Evolutionary conservation across 2,113 vertebrate genomes (phyloP).

Genomic region (Colaptes auratus): DNA sequence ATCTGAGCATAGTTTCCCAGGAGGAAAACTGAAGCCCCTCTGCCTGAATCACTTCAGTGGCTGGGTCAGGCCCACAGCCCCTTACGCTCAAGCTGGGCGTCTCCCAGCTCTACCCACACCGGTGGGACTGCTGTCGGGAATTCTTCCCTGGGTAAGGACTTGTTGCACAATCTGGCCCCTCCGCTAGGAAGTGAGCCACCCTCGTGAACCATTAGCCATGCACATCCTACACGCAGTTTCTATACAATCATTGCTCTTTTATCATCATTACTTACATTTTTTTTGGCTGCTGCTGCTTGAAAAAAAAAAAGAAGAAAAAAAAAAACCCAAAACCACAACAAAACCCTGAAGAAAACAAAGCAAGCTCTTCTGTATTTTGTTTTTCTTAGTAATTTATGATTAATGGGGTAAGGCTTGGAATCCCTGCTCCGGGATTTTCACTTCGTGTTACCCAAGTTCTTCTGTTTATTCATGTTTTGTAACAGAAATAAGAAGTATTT

Average conservation of each 20-base stretch:
- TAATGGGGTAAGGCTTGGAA: conserved; percentile 50
- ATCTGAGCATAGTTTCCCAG: background rate
- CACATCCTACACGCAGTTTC: background rate
- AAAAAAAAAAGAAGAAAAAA: background rate
- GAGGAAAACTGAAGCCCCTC: background rate
- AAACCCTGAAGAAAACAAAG: background rate
- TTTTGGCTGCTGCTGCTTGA: conserved; percentile 2
- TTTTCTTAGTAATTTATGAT: conserved; percentile 61
- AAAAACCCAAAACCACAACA: too few relatives aligned
- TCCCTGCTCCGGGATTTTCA: conserved; percentile 34
- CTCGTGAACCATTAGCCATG: background rate
- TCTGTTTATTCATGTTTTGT: conserved; percentile 66
- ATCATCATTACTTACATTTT: background rate
- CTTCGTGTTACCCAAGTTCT: conserved; percentile 8
- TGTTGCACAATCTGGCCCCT: conserved; percentile 33
- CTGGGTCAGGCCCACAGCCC: background rate
- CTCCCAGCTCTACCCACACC: background rate
- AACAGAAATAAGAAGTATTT: conserved; percentile 59
- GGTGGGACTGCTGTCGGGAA: background rate
- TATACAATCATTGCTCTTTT: background rate
- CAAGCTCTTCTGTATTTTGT: background rate
- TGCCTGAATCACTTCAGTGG: background rate
- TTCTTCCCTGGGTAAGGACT: background rate
- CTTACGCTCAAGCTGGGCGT: accelerated
- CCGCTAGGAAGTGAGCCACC: conserved; percentile 34